phyloP scores from a whole-genome alignment of 2,888 invertebrate species.

The Dasysyrphus albostriatus region DNA sequence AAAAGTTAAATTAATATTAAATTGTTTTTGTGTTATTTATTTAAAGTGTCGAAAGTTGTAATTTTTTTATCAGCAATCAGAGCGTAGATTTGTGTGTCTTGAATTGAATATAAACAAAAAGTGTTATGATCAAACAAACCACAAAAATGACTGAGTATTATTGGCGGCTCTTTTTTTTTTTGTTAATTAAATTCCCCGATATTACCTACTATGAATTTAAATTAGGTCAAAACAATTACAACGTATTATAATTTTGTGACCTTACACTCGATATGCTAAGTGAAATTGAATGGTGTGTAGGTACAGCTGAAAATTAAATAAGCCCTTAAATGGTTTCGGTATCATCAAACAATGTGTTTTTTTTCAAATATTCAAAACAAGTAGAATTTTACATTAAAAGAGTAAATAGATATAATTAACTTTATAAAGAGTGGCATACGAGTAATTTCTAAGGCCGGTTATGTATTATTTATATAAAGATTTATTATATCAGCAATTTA shows the following conservation, averaged over 20 bases:
- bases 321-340: conserved; percentile 8
- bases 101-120: background rate
- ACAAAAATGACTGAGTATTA: background rate
- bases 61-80: background rate
- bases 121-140: background rate
- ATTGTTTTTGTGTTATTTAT: background rate
- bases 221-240: conserved; percentile 7
- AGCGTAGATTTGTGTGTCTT: background rate
- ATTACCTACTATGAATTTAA: background rate
- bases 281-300: background rate
- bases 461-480: background rate
- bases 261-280: background rate
- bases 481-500: background rate
- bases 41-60: background rate
- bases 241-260: conserved; percentile 2
- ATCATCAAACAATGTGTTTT: background rate
- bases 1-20: no score
- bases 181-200: background rate
- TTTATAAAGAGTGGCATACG: background rate
- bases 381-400: background rate
- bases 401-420: background rate
- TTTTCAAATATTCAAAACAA: background rate
- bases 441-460: background rate
- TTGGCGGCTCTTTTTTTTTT: background rate
- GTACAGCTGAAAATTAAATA: conserved; percentile 3